Evolutionary conservation across 37 sponge, comb jelly and placozoan genomes (phyloP).

Genomic region (Chondrilla cf. caribensis): DNA sequence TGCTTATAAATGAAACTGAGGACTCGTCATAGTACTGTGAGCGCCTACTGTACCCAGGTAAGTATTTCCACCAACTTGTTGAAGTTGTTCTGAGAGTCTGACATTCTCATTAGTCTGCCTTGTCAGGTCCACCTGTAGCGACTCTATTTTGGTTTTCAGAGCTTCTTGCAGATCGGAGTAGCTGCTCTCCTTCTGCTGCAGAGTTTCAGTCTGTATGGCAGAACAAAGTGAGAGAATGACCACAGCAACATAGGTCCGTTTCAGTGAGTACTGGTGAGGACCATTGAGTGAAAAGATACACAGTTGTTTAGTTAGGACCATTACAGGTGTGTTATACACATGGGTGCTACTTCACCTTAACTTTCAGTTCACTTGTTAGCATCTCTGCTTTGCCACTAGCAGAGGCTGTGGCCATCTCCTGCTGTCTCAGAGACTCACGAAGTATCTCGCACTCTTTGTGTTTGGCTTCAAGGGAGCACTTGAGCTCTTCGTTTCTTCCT

Average conservation of each 20-base stretch:
- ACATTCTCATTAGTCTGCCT: background rate
- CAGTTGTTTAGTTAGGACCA: too few species aligned
- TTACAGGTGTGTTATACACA: background rate
- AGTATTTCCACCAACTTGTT: too few species aligned
- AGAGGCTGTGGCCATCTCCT: conserved; percentile 21
- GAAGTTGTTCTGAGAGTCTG: background rate
- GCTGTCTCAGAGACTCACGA: conserved; percentile 33
- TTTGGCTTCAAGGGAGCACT: conserved; percentile 17
- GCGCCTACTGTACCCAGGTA: too few species aligned
- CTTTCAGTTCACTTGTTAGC: conserved; percentile 28
- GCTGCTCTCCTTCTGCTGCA: conserved; percentile 27
- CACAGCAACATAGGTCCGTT: too few species aligned
- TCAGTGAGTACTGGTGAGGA: too few species aligned
- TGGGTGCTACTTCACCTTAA: conserved; percentile 33
- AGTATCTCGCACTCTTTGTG: conserved; percentile 28
- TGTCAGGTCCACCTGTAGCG: background rate
- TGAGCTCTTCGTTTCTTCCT: conserved; percentile 25
- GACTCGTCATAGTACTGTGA: too few species aligned
- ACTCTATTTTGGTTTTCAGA: conserved; percentile 33
- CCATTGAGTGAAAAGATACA: too few species aligned
- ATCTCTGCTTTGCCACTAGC: conserved; percentile 36
- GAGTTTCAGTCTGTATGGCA: background rate
- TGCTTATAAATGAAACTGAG: too few species aligned
- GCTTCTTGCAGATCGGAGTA: background rate
- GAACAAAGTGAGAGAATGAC: background rate